Conservation (phyloP, 2,797 vertebrate genomes). For the Molossus molossus region DNA sequence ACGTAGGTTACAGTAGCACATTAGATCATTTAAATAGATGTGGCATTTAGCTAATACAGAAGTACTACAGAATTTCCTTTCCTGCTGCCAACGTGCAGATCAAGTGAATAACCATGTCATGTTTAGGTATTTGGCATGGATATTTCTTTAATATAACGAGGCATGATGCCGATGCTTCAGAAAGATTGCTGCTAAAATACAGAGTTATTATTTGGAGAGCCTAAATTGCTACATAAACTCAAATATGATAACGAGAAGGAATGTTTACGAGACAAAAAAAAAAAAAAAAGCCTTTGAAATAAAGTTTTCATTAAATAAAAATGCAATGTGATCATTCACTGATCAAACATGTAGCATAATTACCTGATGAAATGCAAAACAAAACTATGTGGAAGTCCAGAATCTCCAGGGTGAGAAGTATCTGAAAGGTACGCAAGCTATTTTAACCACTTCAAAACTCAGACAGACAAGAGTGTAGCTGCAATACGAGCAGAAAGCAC, state of each 20-base stretch:
- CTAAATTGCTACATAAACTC: conserved; percentile 7
- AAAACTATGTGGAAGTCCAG: not conserved
- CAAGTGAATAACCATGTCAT: conserved; percentile 39
- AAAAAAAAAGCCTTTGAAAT: not conserved
- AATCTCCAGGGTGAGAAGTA: not conserved
- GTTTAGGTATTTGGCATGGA: conserved; percentile 34
- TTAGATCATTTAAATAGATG: conserved; percentile 43
- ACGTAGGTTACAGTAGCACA: conserved; percentile 51
- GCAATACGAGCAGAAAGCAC: not conserved
- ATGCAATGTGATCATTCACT: not conserved
- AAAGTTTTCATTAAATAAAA: conserved; percentile 9
- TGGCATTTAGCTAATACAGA: conserved; percentile 25
- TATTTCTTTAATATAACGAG: conserved; percentile 63
- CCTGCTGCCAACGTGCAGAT: conserved; percentile 48
- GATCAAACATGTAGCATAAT: not conserved
- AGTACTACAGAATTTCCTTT: conserved; percentile 25
- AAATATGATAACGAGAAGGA: conserved; percentile 31
- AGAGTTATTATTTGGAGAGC: conserved; percentile 1
- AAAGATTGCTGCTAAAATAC: conserved; percentile 41
- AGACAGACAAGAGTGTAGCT: not conserved
- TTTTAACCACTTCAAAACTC: not conserved
- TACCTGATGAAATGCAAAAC: not conserved
- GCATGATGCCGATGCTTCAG: conserved; percentile 27
- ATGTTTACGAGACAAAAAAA: conserved; percentile 49
- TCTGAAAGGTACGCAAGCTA: not conserved